Percentiles rank a stretch among this genome's conserved stretches.
Evolutionary conservation across 2,888 invertebrate species (phyloP).

Genomic region (Napeogenes sylphis): DNA sequence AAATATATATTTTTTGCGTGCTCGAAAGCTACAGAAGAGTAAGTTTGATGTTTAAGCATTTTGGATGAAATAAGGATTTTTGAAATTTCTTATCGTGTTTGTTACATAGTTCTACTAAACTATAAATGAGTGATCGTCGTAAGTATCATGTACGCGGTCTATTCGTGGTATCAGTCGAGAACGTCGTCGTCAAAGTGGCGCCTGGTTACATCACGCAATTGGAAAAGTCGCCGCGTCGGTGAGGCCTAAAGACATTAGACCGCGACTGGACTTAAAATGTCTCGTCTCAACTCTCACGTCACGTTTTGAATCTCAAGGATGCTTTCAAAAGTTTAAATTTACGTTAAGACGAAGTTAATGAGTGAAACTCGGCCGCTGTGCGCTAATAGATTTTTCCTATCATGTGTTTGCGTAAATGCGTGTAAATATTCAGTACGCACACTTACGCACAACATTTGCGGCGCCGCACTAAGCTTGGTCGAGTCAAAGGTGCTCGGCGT

Average conservation of each 20-base stretch:
- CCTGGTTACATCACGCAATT: conserved; percentile 69
- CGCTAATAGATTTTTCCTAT: conserved; percentile 41
- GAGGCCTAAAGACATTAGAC: conserved; percentile 52
- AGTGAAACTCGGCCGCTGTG: conserved; percentile 43
- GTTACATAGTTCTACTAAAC: conserved; percentile 31
- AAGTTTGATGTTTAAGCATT: no score
- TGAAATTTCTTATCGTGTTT: conserved; percentile 25
- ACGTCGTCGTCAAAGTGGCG: conserved; percentile 57
- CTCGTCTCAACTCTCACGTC: conserved; percentile 43
- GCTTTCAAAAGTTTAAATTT: conserved; percentile 68
- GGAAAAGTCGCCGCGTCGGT: conserved; percentile 63
- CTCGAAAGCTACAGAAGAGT: no score
- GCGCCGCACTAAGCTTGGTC: conserved; percentile 44
- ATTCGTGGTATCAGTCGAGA: conserved; percentile 39
- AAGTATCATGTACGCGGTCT: conserved; percentile 36
- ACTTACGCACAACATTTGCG: conserved; percentile 36
- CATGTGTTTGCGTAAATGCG: conserved; percentile 45
- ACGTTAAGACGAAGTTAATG: conserved; percentile 65
- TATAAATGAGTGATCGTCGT: conserved; percentile 41
- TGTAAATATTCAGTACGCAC: conserved; percentile 62
- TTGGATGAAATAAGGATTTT: neutral
- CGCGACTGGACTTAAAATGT: conserved; percentile 56
- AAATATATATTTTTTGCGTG: no score
- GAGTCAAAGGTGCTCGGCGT: conserved; percentile 63
- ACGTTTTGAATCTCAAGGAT: conserved; percentile 55